These are phyloP conservation scores for Fratercula arctica DNA, from an alignment of 2,797 vertebrate genomes.

Conservation along the genomic window DNA sequence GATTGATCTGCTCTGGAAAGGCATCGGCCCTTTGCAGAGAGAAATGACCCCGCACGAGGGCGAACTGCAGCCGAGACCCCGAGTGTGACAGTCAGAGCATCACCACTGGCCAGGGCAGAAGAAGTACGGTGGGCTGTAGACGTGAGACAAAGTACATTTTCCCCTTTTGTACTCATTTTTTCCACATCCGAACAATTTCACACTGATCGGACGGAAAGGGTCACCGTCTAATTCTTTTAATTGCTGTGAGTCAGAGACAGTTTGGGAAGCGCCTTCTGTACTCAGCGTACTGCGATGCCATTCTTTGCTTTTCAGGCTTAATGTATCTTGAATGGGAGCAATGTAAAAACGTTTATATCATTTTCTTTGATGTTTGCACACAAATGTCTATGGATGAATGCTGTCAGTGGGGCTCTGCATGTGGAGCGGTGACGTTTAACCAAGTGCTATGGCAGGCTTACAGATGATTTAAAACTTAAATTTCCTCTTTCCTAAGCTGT, in stretches of 20 bases:
- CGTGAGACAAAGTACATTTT: neutral
- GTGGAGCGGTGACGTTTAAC: neutral
- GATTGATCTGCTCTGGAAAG: neutral
- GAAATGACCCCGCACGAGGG: accelerated
- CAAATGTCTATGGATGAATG: neutral
- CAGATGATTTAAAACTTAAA: neutral
- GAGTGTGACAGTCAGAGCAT: neutral
- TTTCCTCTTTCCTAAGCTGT: neutral
- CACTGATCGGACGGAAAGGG: neutral
- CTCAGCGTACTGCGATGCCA: neutral
- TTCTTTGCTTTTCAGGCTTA: neutral
- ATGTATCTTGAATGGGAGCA: neutral
- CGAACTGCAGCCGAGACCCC: neutral
- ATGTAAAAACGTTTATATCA: neutral
- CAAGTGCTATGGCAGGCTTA: neutral
- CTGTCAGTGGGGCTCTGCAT: neutral
- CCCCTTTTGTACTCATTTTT: neutral
- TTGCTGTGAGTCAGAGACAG: neutral
- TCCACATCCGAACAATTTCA: neutral
- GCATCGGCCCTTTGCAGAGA: neutral
- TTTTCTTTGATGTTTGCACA: neutral
- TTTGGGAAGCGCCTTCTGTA: neutral
- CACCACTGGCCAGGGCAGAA: neutral
- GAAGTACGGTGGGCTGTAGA: neutral
- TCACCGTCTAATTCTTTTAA: neutral